phyloP scores from a whole-genome alignment of 2,888 invertebrate species.

The Gastrophysa polygoni region DNA sequence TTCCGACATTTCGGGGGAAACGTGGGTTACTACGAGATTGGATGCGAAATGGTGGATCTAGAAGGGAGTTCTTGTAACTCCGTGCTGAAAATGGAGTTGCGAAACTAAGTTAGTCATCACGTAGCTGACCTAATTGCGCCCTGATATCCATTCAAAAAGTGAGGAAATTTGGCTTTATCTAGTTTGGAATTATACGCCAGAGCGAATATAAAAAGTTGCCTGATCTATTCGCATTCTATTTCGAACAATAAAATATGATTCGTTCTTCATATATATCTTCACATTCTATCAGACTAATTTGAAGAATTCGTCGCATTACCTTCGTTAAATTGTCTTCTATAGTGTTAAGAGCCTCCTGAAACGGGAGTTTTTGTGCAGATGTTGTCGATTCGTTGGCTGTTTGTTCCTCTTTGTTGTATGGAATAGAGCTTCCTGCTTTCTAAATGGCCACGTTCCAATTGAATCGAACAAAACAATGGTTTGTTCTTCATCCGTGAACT shows the following conservation, averaged over 20 bases:
- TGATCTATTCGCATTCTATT: too few relatives aligned
- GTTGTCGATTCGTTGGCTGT: neutral
- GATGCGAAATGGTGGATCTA: neutral
- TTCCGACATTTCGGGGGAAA: neutral
- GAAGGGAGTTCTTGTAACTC: neutral
- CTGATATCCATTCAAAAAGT: too few relatives aligned
- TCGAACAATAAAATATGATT: too few relatives aligned
- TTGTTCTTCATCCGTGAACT: neutral
- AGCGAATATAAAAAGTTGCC: too few relatives aligned
- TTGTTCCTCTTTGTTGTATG: neutral
- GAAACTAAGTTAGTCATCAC: neutral
- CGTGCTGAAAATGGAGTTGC: neutral
- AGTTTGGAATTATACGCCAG: too few relatives aligned
- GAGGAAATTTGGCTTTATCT: too few relatives aligned
- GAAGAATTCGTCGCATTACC: too few relatives aligned
- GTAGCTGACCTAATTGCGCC: neutral
- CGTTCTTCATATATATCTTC: too few relatives aligned
- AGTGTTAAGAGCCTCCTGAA: neutral
- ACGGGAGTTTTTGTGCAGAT: neutral
- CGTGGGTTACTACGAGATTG: neutral
- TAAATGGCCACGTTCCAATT: neutral
- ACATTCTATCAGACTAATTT: too few relatives aligned
- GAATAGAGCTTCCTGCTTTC: neutral
- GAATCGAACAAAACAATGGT: neutral
- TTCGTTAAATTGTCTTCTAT: too few relatives aligned